These are phyloP conservation scores for Euura saliciscinereae DNA, from an alignment of 1,140 invertebrate genomes.

Conservation along the genomic window DNA sequence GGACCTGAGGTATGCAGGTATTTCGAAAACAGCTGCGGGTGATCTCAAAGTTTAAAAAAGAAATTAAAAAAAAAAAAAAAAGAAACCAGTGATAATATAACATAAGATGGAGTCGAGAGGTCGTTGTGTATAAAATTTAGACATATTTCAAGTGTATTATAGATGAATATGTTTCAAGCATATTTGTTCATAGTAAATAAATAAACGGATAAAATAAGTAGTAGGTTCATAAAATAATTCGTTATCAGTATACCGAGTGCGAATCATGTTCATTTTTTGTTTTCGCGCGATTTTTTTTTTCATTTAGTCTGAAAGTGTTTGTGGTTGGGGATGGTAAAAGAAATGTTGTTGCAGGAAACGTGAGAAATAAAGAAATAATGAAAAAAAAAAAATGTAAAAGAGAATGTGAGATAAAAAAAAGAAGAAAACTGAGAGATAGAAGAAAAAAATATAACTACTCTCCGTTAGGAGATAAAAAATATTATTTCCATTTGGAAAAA, in stretches of 20 bases:
- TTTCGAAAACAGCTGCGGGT: not conserved
- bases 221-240: no score
- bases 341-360: no score
- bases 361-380: no score
- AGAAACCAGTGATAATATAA: constrained; percentile 7
- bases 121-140: not conserved
- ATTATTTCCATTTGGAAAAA: constrained; percentile 2
- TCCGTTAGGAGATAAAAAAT: not conserved
- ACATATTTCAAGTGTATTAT: not conserved
- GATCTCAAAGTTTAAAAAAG: not conserved
- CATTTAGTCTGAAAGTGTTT: no score
- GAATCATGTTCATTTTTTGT: no score
- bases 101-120: not conserved
- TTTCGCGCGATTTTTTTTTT: no score
- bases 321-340: no score
- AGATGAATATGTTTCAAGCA: not conserved
- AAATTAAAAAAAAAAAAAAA: not conserved
- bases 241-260: no score
- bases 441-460: not conserved
- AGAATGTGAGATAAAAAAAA: not conserved
- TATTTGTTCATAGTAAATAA: not conserved
- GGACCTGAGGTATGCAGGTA: not conserved
- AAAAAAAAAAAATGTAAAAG: not conserved
- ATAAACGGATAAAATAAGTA: no score
- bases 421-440: not conserved